These are phyloP conservation scores for Acipenser oxyrinchus DNA, from an alignment of 2,797 vertebrate species.

Conservation along the genomic window DNA sequence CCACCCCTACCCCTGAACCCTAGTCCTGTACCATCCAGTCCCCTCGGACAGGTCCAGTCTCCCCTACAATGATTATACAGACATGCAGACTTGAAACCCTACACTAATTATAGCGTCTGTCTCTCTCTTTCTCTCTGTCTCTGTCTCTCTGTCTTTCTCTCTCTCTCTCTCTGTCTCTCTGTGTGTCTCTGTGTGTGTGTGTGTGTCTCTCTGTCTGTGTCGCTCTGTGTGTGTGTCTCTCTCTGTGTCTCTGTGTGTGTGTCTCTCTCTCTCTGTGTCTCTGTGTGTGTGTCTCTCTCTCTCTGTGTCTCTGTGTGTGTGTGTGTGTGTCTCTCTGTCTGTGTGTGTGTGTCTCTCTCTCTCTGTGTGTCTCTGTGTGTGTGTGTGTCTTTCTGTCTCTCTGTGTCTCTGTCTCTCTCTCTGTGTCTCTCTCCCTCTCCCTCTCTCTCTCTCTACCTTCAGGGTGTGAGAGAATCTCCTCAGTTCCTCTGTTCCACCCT, in stretches of 20 bases:
- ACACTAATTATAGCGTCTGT: not conserved
- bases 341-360: not conserved
- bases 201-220: not conserved
- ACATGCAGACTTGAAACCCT: too few relatives aligned
- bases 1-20: too few relatives aligned
- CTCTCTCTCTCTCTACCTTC: constrained; percentile 25
- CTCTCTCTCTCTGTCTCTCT: not conserved
- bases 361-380: not conserved
- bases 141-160: not conserved
- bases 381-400: too few relatives aligned
- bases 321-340: not conserved
- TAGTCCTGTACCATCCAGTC: too few relatives aligned
- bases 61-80: too few relatives aligned
- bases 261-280: not conserved
- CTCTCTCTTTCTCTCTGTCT: not conserved
- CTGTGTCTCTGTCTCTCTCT: too few relatives aligned
- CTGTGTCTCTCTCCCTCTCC: not conserved
- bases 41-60: too few relatives aligned
- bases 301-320: not conserved
- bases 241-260: not conserved
- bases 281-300: too few relatives aligned
- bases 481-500: constrained; percentile 9
- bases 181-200: not conserved
- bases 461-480: too few relatives aligned
- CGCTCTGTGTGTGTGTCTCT: not conserved